These are phyloP conservation scores for Helicolenus hilgendorfi DNA, from an alignment of 2,797 vertebrate genomes.

Conservation along the genomic window DNA sequence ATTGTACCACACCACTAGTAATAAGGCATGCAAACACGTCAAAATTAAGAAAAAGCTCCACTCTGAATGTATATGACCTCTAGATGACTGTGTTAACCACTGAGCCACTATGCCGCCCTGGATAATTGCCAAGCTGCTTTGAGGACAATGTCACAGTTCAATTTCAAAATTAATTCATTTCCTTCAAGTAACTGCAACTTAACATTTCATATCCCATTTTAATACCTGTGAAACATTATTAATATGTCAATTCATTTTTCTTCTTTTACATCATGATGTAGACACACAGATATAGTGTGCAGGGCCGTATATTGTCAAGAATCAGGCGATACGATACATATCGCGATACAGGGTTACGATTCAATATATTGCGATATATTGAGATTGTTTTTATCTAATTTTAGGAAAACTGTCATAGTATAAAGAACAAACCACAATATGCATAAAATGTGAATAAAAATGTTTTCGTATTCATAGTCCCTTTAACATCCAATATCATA, in stretches of 20 bases:
- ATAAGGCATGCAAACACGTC: not conserved
- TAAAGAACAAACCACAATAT: no score
- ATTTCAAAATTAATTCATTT: conserved; percentile 3
- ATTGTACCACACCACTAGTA: no score
- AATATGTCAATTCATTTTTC: not conserved
- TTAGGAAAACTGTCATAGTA: no score
- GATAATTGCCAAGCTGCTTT: not conserved
- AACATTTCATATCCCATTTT: not conserved
- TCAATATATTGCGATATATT: no score
- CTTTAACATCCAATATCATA: no score
- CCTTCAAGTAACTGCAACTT: not conserved
- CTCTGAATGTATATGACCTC: not conserved
- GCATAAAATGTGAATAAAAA: no score
- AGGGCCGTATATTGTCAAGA: no score
- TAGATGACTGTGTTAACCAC: not conserved
- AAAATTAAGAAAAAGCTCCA: not conserved
- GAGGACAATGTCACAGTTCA: not conserved
- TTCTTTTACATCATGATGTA: not conserved
- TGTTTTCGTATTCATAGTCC: no score
- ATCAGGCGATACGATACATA: no score
- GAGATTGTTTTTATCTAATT: no score
- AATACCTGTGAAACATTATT: not conserved
- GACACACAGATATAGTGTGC: not conserved
- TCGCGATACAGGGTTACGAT: no score
- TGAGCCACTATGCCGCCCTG: not conserved